Percentiles rank a stretch among this genome's conserved stretches.
Conservation (phyloP, 2,113 vertebrate species). For the Acrocephalus arundinaceus region DNA sequence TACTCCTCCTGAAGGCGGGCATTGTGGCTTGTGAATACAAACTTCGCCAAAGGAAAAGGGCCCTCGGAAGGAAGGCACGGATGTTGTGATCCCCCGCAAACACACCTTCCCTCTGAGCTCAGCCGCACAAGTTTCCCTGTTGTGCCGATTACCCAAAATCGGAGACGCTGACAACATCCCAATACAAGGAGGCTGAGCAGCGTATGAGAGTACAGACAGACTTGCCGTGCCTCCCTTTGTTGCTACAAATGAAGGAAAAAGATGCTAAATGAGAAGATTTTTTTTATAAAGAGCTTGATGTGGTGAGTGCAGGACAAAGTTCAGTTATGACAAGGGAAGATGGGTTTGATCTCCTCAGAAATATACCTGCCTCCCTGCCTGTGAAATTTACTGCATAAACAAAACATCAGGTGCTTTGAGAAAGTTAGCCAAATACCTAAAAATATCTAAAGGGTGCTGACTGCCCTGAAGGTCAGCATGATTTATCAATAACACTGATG, state of each 20-base stretch:
- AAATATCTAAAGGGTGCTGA: constrained; percentile 44
- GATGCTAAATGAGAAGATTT: not conserved
- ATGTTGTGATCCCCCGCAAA: not conserved
- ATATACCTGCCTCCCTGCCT: not conserved
- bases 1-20: constrained; percentile 72
- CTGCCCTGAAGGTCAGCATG: constrained; percentile 43
- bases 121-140: not conserved
- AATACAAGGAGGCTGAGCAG: not conserved
- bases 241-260: not conserved
- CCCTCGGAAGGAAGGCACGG: not conserved
- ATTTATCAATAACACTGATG: constrained; percentile 15
- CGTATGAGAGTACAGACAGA: not conserved
- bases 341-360: not conserved
- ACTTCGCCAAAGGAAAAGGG: constrained; percentile 1
- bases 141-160: not conserved
- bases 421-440: constrained; percentile 56
- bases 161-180: not conserved
- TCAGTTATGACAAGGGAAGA: not conserved
- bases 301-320: not conserved
- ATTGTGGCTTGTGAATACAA: constrained; percentile 19
- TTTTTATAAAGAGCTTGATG: not conserved
- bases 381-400: constrained; percentile 49
- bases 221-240: not conserved
- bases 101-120: not conserved
- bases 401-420: constrained; percentile 47